These are phyloP conservation scores for Zaprionus obscuricornis DNA, from an alignment of 2,888 invertebrate species.

Conservation along the genomic window DNA sequence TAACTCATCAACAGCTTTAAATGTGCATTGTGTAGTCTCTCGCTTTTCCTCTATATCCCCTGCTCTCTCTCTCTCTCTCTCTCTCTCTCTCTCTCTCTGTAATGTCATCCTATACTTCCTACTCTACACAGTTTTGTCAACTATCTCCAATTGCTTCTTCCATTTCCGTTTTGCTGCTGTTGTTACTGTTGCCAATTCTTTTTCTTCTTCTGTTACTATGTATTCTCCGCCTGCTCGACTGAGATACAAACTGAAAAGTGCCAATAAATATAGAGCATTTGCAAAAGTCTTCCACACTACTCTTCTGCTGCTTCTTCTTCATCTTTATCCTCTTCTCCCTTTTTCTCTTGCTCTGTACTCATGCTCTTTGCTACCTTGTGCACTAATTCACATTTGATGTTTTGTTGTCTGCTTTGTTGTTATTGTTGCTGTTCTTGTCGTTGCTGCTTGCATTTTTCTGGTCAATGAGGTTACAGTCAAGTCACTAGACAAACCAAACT, in stretches of 20 bases:
- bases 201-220: constrained; percentile 21
- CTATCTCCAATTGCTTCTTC: constrained; percentile 45
- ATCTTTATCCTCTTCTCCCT: background rate
- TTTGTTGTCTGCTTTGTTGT: constrained; percentile 71
- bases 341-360: background rate
- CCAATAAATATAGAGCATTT: constrained; percentile 78
- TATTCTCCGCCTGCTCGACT: no score
- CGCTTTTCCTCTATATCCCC: constrained; percentile 1
- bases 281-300: constrained; percentile 46
- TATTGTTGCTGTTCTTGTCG: constrained; percentile 47
- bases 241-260: constrained; percentile 63
- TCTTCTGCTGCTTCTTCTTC: constrained; percentile 3
- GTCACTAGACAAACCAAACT: constrained; percentile 73
- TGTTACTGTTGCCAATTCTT: background rate
- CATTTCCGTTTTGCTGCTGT: constrained; percentile 16
- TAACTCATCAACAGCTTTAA: constrained; percentile 39
- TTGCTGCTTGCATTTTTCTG: constrained; percentile 77
- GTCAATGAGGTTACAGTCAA: constrained; percentile 80
- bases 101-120: background rate
- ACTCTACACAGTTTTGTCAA: constrained; percentile 49
- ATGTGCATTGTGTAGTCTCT: no score
- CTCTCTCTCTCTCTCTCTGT: background rate
- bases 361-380: constrained; percentile 66
- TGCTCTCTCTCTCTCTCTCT: background rate
- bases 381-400: constrained; percentile 80